A percentile compares a stretch with the other conserved stretches of the same genome.
These are phyloP conservation scores for Hypolimnas misippus DNA, from an alignment of 2,888 invertebrate genomes.

Conservation along the genomic window DNA sequence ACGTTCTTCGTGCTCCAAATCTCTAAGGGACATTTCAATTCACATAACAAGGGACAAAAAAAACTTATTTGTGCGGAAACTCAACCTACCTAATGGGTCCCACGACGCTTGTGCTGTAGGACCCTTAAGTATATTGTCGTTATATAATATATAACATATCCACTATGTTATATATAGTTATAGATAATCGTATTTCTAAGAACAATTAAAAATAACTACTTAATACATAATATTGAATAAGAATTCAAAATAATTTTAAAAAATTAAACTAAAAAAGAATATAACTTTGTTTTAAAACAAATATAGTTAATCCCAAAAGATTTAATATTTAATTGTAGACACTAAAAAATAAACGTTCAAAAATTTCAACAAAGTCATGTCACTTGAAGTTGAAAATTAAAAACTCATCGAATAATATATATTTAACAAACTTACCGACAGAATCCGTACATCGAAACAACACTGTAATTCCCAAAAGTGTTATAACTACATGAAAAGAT, in stretches of 20 bases:
- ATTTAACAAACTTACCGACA: conserved; percentile 64
- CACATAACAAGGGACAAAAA: conserved; percentile 27
- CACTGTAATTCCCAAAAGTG: conserved; percentile 76
- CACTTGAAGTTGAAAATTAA: too few species aligned
- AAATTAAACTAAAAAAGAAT: too few species aligned
- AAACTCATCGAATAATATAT: background rate
- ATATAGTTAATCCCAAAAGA: too few species aligned
- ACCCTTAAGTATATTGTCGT: conserved; percentile 10
- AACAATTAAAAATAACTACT: too few species aligned
- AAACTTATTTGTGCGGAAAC: conserved; percentile 31
- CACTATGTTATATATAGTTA: background rate
- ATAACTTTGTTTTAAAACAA: too few species aligned
- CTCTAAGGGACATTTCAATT: conserved; percentile 19
- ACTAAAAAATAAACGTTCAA: too few species aligned
- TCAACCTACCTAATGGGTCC: conserved; percentile 21
- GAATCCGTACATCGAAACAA: conserved; percentile 74
- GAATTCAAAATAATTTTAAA: too few species aligned
- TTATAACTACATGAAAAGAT: conserved; percentile 52
- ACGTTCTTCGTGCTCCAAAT: background rate
- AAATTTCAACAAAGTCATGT: too few species aligned
- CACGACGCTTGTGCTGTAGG: conserved; percentile 7
- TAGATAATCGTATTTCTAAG: background rate
- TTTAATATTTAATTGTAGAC: too few species aligned
- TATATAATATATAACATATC: conserved; percentile 25
- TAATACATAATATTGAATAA: too few species aligned